Percentiles rank a stretch among this genome's conserved stretches.
Evolutionary conservation across 2,113 vertebrate species (phyloP).

Genomic region (Tenrec ecaudatus): DNA sequence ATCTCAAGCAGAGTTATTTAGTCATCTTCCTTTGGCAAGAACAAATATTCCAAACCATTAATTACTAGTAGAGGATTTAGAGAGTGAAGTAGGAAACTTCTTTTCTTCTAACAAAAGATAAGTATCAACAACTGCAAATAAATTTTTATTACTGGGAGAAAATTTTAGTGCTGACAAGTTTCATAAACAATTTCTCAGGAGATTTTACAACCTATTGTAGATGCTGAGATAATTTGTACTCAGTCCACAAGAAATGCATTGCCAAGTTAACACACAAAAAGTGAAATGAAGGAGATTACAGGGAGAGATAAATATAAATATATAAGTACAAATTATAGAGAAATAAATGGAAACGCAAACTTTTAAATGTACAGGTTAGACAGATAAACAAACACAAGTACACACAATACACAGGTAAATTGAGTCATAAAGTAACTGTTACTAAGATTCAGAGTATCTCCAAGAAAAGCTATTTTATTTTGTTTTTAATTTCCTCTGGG

Average conservation of each 20-base stretch:
- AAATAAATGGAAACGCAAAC: not conserved
- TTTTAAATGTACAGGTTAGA: not conserved
- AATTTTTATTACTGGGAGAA: not conserved
- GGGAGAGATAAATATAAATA: not conserved
- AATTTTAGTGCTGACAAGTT: not conserved
- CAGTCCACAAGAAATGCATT: not conserved
- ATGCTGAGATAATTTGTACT: not conserved
- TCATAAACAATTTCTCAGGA: conserved; percentile 16
- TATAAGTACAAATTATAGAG: not conserved
- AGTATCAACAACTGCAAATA: no score
- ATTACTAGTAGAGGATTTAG: not conserved
- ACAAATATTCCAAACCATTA: not conserved
- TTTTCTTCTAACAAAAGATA: no score
- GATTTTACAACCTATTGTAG: not conserved
- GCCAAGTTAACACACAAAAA: not conserved
- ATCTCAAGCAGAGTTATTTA: not conserved
- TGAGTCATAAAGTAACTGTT: not conserved
- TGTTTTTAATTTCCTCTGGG: not conserved
- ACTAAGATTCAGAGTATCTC: not conserved
- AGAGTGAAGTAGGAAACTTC: no score
- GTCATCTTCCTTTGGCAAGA: not conserved
- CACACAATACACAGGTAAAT: not conserved
- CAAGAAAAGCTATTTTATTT: not conserved
- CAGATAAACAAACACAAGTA: not conserved
- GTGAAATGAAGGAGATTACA: not conserved